phyloP scores from a whole-genome alignment of 2,888 invertebrate species.

The Drosophila tanythrix region DNA sequence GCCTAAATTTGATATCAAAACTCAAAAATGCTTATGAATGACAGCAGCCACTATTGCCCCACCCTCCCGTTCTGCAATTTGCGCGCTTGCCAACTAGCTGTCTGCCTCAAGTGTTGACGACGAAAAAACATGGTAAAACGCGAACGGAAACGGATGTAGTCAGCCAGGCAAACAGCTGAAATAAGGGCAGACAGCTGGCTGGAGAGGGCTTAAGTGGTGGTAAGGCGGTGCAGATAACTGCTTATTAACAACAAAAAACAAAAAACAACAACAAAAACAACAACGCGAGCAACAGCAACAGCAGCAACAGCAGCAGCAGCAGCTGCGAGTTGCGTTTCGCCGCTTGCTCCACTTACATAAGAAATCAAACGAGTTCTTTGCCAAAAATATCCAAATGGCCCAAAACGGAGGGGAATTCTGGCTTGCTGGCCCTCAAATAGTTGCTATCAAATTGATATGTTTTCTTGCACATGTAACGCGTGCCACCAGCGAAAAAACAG shows the following conservation, averaged over 20 bases:
- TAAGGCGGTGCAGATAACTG: conserved; percentile 29
- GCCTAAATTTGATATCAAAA: conserved; percentile 43
- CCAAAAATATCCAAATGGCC: conserved; percentile 63
- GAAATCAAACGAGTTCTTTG: conserved; percentile 55
- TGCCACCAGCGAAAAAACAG: conserved; percentile 29
- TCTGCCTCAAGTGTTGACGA: conserved; percentile 56
- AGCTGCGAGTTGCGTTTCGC: conserved; percentile 46
- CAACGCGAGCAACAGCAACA: conserved; percentile 14
- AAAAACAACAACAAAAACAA: conserved; percentile 2
- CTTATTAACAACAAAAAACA: conserved; percentile 49
- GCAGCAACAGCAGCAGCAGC: conserved; percentile 1
- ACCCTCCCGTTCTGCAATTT: conserved; percentile 1
- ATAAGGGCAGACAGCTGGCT: conserved; percentile 19
- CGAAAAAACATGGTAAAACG: conserved; percentile 20
- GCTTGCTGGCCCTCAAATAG: conserved; percentile 27
- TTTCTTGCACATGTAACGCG: conserved; percentile 57
- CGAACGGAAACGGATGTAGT: conserved; percentile 66
- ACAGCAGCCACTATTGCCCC: conserved; percentile 21
- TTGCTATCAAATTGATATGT: conserved; percentile 69
- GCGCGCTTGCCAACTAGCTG: conserved; percentile 37
- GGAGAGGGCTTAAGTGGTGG: neutral
- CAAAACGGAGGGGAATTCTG: neutral
- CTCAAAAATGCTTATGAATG: conserved; percentile 59
- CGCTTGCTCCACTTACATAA: conserved; percentile 71
- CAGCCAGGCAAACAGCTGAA: conserved; percentile 43